Base-by-base conservation (phyloP, 2,797 vertebrate genomes). In the Cossypha heuglini region DNA sequence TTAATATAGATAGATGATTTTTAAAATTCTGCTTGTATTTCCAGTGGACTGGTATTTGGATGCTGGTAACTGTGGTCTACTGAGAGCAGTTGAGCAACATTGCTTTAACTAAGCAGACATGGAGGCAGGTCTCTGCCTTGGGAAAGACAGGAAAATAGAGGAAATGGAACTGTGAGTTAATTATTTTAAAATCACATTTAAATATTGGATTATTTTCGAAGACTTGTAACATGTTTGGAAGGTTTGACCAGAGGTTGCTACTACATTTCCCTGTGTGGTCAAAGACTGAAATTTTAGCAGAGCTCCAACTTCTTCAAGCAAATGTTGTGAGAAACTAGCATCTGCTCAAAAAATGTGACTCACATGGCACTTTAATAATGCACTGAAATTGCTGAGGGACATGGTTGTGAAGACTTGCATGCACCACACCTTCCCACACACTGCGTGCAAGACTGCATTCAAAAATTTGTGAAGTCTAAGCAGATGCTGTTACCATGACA, bases 401-500 rank as follows among this genome's bases (percentile, higher is more conserved):
- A 7, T 17, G n/a, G 37, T 10, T 81, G 54, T 31, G 76, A 79
- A 76, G 58, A 59, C 49, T 78, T 68, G 48, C 45, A 15, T 51
- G 62, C 66, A 72, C 37, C 77, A 86, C 83, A 93, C 59, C 49
- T 79, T 94, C 79, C 78, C 88, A 87, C 78, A 93, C 40, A 46
- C 40, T 26, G 22, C 0, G 16, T 88, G 93, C 64, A 86, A 73
- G 37, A 75, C 22, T 67, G 76, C 78, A 66, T 93, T 86, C 40
- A 92, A 89, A 96, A 94, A 88, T 92, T 86, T 87, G 51, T 5
- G 2, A 88, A 94, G 79, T 73, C 88, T 95, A 88, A 94, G 94
- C 96, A 97, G 96, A 96, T 96, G 92, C 88, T 94, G 91, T 96
- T 97, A 97, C 92, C 94, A 97, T 97, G 98, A 98, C 97, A 98